Conservation (phyloP, 2,113 vertebrate species). For the Ceyx cyanopectus region DNA sequence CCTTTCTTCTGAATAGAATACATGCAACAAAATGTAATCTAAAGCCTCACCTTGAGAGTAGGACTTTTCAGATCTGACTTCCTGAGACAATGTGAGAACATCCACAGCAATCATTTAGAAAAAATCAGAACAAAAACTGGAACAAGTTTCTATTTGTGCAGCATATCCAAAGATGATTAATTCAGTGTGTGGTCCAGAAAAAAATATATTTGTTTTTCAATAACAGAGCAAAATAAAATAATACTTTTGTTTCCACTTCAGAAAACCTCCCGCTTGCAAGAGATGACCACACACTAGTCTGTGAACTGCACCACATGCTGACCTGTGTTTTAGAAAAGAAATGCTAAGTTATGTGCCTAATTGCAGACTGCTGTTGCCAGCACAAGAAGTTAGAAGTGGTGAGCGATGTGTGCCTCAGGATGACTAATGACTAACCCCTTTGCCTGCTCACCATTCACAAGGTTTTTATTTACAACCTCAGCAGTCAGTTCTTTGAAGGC, state of each 20-base stretch:
- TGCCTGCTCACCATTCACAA: not conserved
- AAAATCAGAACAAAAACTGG: conserved; percentile 9
- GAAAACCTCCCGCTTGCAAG: not conserved
- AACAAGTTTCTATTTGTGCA: not conserved
- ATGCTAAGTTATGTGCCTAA: not conserved
- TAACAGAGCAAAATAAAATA: not conserved
- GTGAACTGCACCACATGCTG: not conserved
- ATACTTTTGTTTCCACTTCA: conserved; percentile 20
- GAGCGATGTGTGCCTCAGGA: not conserved
- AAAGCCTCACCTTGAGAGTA: not conserved
- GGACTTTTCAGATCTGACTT: not conserved
- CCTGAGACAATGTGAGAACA: not conserved
- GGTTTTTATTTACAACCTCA: conserved; percentile 24
- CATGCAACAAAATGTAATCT: not conserved
- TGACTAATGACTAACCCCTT: not conserved
- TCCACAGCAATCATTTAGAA: not conserved
- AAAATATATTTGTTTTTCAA: conserved; percentile 14
- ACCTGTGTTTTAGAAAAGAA: conserved; percentile 15
- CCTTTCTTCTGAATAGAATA: not conserved
- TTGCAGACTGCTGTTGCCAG: not conserved
- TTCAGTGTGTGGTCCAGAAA: conserved; percentile 46
- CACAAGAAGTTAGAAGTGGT: not conserved
- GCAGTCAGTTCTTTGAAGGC: not conserved
- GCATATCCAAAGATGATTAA: conserved; percentile 5
- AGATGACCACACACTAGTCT: conserved; percentile 17